Percentiles rank a stretch among this genome's conserved stretches.
These are phyloP conservation scores for Indicator maculatus DNA, from an alignment of 2,113 vertebrate species.

Conservation along the genomic window DNA sequence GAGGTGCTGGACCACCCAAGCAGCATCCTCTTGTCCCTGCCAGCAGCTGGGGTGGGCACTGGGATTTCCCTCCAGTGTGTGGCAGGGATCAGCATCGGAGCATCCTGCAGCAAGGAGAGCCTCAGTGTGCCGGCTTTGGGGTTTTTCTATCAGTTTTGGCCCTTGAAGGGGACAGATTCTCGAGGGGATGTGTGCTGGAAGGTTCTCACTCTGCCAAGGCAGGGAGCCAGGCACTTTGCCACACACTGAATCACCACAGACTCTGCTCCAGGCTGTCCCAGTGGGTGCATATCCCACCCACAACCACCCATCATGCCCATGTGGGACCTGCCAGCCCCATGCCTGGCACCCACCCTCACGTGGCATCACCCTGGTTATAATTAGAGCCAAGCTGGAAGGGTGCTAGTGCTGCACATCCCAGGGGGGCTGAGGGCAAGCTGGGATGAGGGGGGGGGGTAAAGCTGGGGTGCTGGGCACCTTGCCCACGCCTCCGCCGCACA, in stretches of 20 bases:
- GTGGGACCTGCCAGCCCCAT: too few species aligned
- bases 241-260: fast-evolving
- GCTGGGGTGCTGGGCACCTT: neutral
- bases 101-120: neutral
- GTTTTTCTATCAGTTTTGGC: too few species aligned
- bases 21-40: neutral
- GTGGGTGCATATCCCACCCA: neutral
- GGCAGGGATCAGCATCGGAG: fast-evolving
- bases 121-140: fast-evolving
- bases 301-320: fast-evolving
- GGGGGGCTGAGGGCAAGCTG: fast-evolving
- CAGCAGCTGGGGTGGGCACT: neutral
- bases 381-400: fast-evolving
- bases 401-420: fast-evolving
- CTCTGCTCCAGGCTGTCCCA: neutral
- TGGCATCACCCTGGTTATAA: fast-evolving
- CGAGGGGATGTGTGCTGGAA: neutral
- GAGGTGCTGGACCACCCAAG: constrained; percentile 21
- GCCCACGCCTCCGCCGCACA: neutral
- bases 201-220: neutral
- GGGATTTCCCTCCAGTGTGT: neutral
- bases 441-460: neutral
- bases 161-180: too few species aligned
- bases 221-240: neutral
- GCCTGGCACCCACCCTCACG: neutral